Percentiles rank a stretch among this genome's conserved stretches.
Conservation (phyloP, 2,888 invertebrate genomes). For the Ferdinandea cuprea region DNA sequence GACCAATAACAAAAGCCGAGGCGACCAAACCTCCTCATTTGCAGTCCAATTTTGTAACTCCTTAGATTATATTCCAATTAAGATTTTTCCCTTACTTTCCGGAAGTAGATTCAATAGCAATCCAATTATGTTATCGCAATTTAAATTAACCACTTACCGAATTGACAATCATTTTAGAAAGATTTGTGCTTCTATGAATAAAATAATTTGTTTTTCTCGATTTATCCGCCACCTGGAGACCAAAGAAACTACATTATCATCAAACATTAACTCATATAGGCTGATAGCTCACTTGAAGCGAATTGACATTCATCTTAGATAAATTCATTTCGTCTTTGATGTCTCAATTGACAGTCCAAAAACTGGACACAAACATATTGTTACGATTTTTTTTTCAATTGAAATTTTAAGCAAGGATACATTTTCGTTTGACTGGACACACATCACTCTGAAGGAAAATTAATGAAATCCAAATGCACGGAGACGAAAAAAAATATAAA, state of each 20-base stretch:
- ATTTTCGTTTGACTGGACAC: constrained; percentile 58
- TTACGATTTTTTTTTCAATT: constrained; percentile 39
- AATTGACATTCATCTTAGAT: constrained; percentile 70
- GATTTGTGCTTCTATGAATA: no score
- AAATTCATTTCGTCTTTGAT: constrained; percentile 27
- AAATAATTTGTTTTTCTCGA: no score
- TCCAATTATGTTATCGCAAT: no score
- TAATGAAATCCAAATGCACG: constrained; percentile 60
- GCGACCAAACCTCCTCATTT: no score
- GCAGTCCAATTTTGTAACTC: no score
- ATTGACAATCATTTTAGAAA: neutral
- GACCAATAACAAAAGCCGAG: no score
- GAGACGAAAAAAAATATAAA: constrained; percentile 23
- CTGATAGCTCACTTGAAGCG: constrained; percentile 52
- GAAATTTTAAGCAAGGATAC: constrained; percentile 51
- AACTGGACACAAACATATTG: constrained; percentile 39
- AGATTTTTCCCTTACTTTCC: no score
- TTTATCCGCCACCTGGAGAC: no score
- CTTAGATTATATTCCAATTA: no score
- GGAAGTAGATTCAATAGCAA: no score
- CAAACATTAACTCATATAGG: constrained; percentile 15
- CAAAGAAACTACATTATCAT: no score
- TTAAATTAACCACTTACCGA: no score
- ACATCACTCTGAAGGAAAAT: constrained; percentile 59
- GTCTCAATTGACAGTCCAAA: constrained; percentile 52